Conservation (phyloP, 2,888 invertebrate genomes). For the Cryptocheilus praepositus region DNA sequence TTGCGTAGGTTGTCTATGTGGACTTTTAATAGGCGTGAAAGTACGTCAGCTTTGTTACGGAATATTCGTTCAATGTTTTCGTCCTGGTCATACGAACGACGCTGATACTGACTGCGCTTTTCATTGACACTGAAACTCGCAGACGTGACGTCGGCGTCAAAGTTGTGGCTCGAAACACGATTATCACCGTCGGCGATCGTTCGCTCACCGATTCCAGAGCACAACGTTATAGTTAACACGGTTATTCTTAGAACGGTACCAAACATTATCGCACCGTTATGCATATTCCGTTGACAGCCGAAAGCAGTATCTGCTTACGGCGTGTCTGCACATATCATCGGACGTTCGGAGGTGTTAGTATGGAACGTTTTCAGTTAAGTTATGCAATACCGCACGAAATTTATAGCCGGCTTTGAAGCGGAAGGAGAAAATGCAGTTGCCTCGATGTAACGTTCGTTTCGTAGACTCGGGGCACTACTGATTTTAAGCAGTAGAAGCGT, state of each 20-base stretch:
- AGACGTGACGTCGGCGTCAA: background rate
- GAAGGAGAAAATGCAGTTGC: too few species aligned
- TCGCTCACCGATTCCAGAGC: background rate
- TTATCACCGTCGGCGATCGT: background rate
- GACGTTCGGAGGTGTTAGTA: background rate
- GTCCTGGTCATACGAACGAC: conserved; percentile 30
- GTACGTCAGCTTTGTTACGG: conserved; percentile 51
- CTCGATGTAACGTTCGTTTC: too few species aligned
- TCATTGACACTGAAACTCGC: conserved; percentile 35
- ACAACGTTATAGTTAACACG: conserved; percentile 4
- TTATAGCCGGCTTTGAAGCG: background rate
- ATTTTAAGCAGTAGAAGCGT: conserved; percentile 12
- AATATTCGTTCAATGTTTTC: conserved; percentile 39
- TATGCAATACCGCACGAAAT: background rate
- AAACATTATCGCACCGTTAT: conserved; percentile 2
- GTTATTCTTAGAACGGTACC: conserved; percentile 1
- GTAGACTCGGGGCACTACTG: too few species aligned
- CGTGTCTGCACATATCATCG: background rate
- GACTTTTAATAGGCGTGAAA: conserved; percentile 56
- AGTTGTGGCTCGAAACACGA: background rate
- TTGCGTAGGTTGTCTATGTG: conserved; percentile 58
- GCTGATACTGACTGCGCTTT: conserved; percentile 31
- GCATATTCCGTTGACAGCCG: background rate
- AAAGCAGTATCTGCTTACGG: too few species aligned
- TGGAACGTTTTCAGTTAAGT: background rate